A percentile compares a stretch with the other conserved stretches of the same genome.
These are phyloP conservation scores for Chrysocyon brachyurus DNA, from an alignment of 2,797 vertebrate genomes.

Conservation along the genomic window DNA sequence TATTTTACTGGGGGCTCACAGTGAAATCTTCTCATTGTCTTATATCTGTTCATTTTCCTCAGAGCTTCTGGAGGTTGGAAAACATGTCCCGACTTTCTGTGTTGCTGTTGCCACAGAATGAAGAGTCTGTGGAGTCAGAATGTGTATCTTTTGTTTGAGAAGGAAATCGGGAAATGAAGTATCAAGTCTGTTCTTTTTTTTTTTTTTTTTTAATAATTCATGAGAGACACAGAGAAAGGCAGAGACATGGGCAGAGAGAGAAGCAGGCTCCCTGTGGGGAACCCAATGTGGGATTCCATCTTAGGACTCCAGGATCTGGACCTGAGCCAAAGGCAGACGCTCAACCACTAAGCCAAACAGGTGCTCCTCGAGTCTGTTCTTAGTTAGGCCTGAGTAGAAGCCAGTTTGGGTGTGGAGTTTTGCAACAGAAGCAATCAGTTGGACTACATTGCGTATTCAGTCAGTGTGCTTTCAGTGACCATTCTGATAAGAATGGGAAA, in stretches of 20 bases:
- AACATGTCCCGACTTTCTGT: background rate
- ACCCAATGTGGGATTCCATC: no score
- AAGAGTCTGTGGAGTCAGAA: background rate
- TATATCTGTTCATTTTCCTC: background rate
- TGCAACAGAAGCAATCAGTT: background rate
- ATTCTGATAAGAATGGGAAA: slow-evolving; percentile 46
- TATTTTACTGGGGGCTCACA: background rate
- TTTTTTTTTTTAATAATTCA: no score
- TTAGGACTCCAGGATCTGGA: no score
- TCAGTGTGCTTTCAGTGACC: background rate
- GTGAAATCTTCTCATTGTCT: background rate
- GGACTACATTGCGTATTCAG: background rate
- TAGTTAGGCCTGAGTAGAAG: background rate
- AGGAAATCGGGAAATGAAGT: background rate
- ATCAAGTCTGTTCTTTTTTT: no score
- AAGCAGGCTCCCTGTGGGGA: no score
- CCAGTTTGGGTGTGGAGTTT: background rate
- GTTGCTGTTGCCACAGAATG: background rate
- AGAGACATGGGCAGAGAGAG: no score
- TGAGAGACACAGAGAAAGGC: no score
- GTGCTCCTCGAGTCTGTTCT: no score
- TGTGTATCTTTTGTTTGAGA: background rate
- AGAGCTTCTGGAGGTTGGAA: background rate
- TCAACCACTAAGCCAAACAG: no score
- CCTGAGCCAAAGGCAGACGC: no score